phyloP scores from a whole-genome alignment of 2,888 invertebrate species.

The Gastracanthus pulcherrimus region DNA sequence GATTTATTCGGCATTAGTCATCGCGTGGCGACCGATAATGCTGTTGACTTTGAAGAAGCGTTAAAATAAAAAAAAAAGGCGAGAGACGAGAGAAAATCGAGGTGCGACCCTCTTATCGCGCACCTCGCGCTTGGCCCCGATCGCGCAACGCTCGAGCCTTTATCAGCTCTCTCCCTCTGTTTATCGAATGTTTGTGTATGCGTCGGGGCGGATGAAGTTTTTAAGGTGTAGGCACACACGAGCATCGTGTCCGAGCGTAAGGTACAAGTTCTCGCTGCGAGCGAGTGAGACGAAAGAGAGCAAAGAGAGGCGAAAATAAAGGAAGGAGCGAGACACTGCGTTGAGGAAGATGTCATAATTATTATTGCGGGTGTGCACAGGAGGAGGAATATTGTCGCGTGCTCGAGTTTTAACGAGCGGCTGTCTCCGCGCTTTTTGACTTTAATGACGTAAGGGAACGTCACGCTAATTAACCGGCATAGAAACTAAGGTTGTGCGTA shows the following conservation, averaged over 20 bases:
- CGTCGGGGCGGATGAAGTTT: conserved; percentile 10
- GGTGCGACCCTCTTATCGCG: conserved; percentile 64
- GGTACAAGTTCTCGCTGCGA: background rate
- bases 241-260: background rate
- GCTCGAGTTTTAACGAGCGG: conserved; percentile 13
- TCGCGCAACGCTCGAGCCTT: conserved; percentile 22
- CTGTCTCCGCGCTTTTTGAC: conserved; percentile 15
- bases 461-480: conserved; percentile 45
- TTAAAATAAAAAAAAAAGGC: conserved; percentile 51
- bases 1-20: conserved; percentile 70
- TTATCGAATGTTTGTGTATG: conserved; percentile 37
- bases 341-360: conserved; percentile 36
- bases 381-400: background rate
- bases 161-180: conserved; percentile 27
- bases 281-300: too few relatives aligned
- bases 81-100: conserved; percentile 58
- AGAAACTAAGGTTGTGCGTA: too few relatives aligned
- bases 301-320: too few relatives aligned
- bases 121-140: conserved; percentile 52
- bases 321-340: too few relatives aligned
- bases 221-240: background rate
- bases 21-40: conserved; percentile 64
- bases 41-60: conserved; percentile 70
- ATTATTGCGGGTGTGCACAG: background rate
- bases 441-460: conserved; percentile 37